phyloP scores from a whole-genome alignment of 1,140 invertebrate genomes.

The Cecropterus lyciades region DNA sequence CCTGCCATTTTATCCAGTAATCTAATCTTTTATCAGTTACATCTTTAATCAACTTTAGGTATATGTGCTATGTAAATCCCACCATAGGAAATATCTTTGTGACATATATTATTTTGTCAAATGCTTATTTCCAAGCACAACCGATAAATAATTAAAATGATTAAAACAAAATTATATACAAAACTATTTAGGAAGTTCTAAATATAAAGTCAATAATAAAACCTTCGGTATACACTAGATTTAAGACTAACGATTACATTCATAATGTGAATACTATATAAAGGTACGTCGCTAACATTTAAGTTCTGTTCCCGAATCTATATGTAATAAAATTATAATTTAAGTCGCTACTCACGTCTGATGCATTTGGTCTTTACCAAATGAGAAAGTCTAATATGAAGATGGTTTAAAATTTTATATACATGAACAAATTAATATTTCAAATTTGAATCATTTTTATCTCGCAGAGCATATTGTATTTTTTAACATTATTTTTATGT shows the following conservation, averaged over 20 bases:
- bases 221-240: slow-evolving; percentile 5
- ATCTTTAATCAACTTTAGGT: too few species aligned
- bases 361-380: too few species aligned
- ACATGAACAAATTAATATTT: too few species aligned
- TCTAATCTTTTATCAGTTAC: too few species aligned
- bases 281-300: slow-evolving; percentile 1
- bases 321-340: too few species aligned
- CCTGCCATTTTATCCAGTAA: too few species aligned
- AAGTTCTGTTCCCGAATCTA: background rate
- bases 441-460: too few species aligned
- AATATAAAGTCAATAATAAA: slow-evolving; percentile 3
- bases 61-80: background rate
- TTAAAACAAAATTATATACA: slow-evolving; percentile 3
- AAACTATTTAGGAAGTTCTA: background rate
- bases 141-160: slow-evolving; percentile 1
- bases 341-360: too few species aligned
- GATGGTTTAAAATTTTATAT: too few species aligned
- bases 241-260: slow-evolving; percentile 5
- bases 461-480: too few species aligned
- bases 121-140: background rate
- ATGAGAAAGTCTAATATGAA: too few species aligned
- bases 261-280: slow-evolving; percentile 7
- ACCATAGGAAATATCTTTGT: background rate
- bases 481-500: too few species aligned
- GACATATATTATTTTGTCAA: background rate